Conservation (phyloP, 2,888 invertebrate species). For the Dasysyrphus albostriatus region DNA sequence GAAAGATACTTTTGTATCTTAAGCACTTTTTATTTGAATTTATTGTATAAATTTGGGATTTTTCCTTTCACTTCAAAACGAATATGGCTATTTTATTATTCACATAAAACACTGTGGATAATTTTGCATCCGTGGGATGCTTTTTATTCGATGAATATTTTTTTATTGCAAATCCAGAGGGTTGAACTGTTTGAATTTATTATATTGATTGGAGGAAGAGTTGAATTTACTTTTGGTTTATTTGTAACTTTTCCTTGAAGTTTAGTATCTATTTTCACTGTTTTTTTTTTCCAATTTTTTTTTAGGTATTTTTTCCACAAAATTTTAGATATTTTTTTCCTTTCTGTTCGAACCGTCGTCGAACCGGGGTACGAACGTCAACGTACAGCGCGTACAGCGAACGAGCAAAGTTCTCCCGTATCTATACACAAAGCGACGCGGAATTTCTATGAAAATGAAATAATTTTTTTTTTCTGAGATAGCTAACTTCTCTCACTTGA, state of each 20-base stretch:
- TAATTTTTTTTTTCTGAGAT: constrained; percentile 16
- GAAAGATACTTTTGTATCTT: constrained; percentile 15
- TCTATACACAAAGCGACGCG: constrained; percentile 76
- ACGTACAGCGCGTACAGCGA: constrained; percentile 76
- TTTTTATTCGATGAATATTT: background rate
- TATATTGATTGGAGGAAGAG: background rate
- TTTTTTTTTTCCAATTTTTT: background rate
- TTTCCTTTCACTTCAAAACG: constrained; percentile 21
- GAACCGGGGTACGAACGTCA: constrained; percentile 74
- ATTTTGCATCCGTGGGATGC: constrained; percentile 16
- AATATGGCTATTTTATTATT: constrained; percentile 10
- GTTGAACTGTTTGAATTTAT: constrained; percentile 2
- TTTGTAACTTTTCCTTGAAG: constrained; percentile 6
- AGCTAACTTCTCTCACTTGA: constrained; percentile 45
- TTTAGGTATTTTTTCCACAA: constrained; percentile 33
- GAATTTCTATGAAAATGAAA: constrained; percentile 72
- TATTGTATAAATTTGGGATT: constrained; percentile 24
- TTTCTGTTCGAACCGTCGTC: constrained; percentile 71
- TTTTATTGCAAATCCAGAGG: constrained; percentile 9
- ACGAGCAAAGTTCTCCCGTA: constrained; percentile 75
- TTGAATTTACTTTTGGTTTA: background rate
- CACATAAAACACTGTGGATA: background rate
- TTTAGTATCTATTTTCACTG: constrained; percentile 20
- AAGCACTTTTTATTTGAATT: constrained; percentile 6
- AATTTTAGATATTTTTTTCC: constrained; percentile 44